phyloP scores from a whole-genome alignment of 2,888 invertebrate genomes.

The Bellardia pandia region DNA sequence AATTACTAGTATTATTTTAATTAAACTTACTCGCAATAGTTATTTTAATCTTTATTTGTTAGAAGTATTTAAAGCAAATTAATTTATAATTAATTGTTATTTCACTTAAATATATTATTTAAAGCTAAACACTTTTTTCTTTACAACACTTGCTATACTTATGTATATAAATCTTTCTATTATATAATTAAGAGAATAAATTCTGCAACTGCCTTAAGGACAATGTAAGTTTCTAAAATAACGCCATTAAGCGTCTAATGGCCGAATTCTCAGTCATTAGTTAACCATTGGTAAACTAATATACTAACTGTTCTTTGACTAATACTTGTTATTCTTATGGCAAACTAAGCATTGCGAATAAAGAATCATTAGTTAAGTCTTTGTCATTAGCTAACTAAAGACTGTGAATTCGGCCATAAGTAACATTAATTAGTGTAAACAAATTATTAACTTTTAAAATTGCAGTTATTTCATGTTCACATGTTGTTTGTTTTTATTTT shows the following conservation, averaged over 20 bases:
- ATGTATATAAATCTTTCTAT: neutral
- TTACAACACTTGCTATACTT: neutral
- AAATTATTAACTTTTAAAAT: conserved; percentile 52
- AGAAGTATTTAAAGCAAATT: neutral
- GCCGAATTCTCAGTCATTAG: too few relatives aligned
- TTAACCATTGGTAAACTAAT: too few relatives aligned
- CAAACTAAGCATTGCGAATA: too few relatives aligned
- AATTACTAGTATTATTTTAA: neutral
- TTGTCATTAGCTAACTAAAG: too few relatives aligned
- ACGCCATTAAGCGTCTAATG: neutral
- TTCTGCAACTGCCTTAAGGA: neutral
- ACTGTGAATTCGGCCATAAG: too few relatives aligned
- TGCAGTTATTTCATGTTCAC: neutral
- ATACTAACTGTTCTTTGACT: too few relatives aligned
- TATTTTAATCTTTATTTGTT: too few relatives aligned
- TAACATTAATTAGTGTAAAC: conserved; percentile 52
- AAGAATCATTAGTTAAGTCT: too few relatives aligned
- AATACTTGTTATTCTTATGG: too few relatives aligned
- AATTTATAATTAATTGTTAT: neutral
- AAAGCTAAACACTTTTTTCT: neutral
- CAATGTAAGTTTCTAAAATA: neutral
- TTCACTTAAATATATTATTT: neutral
- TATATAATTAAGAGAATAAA: conserved; percentile 14
- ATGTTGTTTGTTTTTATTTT: neutral
- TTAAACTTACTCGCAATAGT: too few relatives aligned